phyloP scores from a whole-genome alignment of 2,797 vertebrate species.

The Phalanger gymnotis region DNA sequence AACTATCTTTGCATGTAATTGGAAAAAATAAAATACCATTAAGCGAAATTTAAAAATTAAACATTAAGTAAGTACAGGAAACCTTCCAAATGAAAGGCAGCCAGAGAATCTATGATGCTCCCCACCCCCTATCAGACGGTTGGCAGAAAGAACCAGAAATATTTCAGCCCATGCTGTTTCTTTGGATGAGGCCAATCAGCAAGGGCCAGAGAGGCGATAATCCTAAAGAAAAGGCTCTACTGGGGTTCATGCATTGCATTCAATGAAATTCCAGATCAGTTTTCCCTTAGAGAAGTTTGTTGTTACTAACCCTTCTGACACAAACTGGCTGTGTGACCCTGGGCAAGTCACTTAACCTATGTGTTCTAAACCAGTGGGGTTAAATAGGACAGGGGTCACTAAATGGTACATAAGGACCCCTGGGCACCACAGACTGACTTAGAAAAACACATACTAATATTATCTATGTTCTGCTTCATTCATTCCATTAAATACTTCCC shows the following conservation, averaged over 20 bases:
- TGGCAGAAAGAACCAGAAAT: not conserved
- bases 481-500: not conserved
- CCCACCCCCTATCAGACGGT: not conserved
- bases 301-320: not conserved
- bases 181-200: not conserved
- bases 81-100: not conserved
- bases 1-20: no score
- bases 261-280: not conserved
- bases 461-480: not conserved
- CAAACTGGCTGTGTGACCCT: not conserved
- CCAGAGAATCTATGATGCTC: not conserved
- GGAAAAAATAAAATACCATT: no score
- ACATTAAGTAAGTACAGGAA: not conserved
- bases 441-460: not conserved
- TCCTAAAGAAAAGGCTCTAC: not conserved
- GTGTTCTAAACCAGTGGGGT: not conserved
- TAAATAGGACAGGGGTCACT: not conserved
- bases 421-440: not conserved
- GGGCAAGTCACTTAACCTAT: not conserved
- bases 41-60: no score
- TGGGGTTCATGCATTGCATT: not conserved
- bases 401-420: not conserved
- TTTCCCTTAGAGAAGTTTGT: not conserved
- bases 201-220: not conserved
- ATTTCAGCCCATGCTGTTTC: not conserved